Conservation (phyloP, 23 tunicate genomes). For the Styela clava region DNA sequence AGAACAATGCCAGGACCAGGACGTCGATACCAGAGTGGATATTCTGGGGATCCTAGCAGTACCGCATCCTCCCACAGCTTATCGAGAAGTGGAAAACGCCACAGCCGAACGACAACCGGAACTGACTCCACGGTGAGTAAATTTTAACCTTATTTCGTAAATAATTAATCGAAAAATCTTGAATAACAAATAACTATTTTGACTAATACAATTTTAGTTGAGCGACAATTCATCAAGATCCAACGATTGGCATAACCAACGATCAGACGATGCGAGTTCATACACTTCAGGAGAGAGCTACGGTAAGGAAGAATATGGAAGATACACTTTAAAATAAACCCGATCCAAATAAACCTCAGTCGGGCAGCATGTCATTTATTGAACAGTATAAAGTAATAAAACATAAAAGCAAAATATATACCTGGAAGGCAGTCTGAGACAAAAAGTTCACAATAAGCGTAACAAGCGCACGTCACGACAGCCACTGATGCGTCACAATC, state of each 20-base stretch:
- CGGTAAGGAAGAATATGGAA: constrained; percentile 39
- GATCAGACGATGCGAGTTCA: constrained; percentile 82
- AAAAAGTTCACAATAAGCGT: no score
- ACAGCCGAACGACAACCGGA: constrained; percentile 23
- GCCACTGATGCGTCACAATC: no score
- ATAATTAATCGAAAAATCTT: background rate
- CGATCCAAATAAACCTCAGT: no score
- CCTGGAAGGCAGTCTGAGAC: no score
- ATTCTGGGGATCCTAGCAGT: background rate
- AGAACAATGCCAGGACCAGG: constrained; percentile 34
- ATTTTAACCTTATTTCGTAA: background rate
- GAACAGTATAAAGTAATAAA: no score
- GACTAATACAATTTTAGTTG: background rate
- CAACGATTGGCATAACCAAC: constrained; percentile 21
- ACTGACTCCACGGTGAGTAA: constrained; percentile 20
- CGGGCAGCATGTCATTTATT: no score
- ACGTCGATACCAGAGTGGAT: constrained; percentile 20
- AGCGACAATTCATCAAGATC: constrained; percentile 40
- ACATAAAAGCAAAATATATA: no score
- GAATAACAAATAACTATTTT: background rate
- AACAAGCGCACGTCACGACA: no score
- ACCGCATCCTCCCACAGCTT: background rate
- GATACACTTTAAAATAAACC: no score
- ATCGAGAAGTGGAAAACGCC: constrained; percentile 13
- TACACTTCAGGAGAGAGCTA: constrained; percentile 91